Conservation (phyloP, 2,113 vertebrate species). For the Rhodinocichla rosea region DNA sequence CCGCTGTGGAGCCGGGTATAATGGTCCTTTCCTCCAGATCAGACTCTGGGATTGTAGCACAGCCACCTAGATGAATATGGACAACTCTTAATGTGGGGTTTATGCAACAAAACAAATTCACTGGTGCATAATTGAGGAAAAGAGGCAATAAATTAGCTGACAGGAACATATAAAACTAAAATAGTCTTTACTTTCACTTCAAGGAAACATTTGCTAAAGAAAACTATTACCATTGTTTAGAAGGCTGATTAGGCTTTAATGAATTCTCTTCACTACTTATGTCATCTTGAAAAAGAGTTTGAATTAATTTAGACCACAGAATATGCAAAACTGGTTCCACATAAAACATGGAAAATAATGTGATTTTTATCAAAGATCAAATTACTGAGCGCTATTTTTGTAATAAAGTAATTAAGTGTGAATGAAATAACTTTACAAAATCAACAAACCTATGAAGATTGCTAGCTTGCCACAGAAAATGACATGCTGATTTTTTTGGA, state of each 20-base stretch:
- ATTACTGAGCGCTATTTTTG: neutral
- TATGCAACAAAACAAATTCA: neutral
- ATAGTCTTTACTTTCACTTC: neutral
- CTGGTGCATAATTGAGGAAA: neutral
- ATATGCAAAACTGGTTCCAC: neutral
- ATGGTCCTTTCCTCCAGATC: constrained; percentile 76
- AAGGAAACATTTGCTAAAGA: neutral
- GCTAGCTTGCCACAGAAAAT: neutral
- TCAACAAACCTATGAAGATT: neutral
- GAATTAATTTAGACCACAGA: neutral
- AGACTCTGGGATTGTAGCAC: constrained; percentile 79
- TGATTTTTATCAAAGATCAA: neutral
- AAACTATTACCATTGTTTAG: neutral
- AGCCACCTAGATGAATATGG: constrained; percentile 73
- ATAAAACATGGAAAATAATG: neutral
- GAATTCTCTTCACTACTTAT: neutral
- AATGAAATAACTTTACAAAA: neutral
- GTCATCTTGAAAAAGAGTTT: neutral
- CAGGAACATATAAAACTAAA: neutral
- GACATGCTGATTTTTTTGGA: neutral
- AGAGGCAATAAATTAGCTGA: constrained; percentile 11
- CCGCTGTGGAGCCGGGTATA: constrained; percentile 62
- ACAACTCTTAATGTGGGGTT: neutral
- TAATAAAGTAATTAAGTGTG: neutral
- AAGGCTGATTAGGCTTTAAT: neutral